Evolutionary conservation across 2,888 invertebrate species (phyloP), one percentile per base, ranked within the genome.

Genomic region (Creontiades dilutus): DNA sequence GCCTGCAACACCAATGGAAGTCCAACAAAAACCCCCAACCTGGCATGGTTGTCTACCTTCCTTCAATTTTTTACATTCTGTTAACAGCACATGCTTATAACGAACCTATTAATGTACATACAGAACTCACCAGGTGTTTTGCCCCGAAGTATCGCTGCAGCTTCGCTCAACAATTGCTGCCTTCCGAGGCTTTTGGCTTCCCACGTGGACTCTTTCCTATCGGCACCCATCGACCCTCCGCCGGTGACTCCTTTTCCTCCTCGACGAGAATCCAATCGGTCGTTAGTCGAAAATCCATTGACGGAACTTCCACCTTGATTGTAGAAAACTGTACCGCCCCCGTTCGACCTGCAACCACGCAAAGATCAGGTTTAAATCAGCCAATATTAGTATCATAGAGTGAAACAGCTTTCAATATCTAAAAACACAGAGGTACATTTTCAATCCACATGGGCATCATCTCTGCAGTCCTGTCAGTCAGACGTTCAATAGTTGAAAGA

Each of bases 171-270:
- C 52, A 88, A n/a, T 48, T 88, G 88, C 13, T 52, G 52, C 11
- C 88, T 47, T 16, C 88, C 88, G 2, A 88, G 37, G 37, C 88
- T 88, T 80, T 80, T 88, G 11, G 88, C 88, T 80, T 88, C 88
- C 88, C 88, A 88, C 12, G 37, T 57, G 55, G 57, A n/a, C 57
- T 57, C 57, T 68, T 68, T 27, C 52, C 16, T 2, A 1, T 14
- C 52, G 11, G 11, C 27, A 23, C 61, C 57, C 19, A 19, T 46
- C n/a, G 61, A 37, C 2, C 47, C 48, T 7, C 85, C 78, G 14
- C 3, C 37, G 19, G n/a, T 7, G 9, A 57, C 61, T 61, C 57
- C 57, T 85, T 85, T 85, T 0, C 16, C n/a, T 19, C 75, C 75
- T 37, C 75, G 23, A 19, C 75, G 48, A 28, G 28, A 68, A n/a